Evolutionary conservation across 1,140 invertebrate genomes (phyloP), one percentile per base, ranked within the genome.

Genomic region (Saccostrea cuccullata): DNA sequence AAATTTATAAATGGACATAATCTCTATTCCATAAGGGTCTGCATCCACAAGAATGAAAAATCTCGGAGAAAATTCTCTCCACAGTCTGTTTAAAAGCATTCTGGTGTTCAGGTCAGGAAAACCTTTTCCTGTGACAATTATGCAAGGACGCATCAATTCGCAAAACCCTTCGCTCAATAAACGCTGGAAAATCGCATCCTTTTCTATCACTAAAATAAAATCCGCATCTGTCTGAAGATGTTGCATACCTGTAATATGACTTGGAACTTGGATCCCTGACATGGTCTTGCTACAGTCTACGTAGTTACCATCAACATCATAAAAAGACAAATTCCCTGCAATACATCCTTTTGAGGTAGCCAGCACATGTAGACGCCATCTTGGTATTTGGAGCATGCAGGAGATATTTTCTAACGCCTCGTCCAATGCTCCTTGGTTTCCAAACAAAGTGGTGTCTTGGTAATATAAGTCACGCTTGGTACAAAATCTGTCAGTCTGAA

Each of bases 61-160:
- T 1, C 97, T 97, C 60, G 99, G 94, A 8, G 96, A 91, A 60
- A 97, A 95, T 82, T 96, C 95, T 12, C 95, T 94, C 88, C 96
- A 96, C 0, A 99, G 92, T 55, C 96, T 95, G 86, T 96, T 96
- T 0, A 99, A 94, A 82, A 99, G 96, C 90, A 97, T 95, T 82
- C 98, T 96, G 0, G 98, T 99, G 77, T 96, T 96, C 5, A 97
- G 95, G 94, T 99, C 98, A 0, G 98, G 98, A 95, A 97, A 99
- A 2, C 98, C 98, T 95, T 99, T 99, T 3, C 98, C 98, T 12
- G 98, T 99, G 20, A 99, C 95, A 11, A 99, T 92, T 90, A 99
- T 97, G 77, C 97, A 97, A 9, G 96, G 96, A 12, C 91, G 89
- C 84, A 95, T 92, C 55, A 93, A 92, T 17, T 92, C 17, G 84